Conservation (phyloP, 2,888 invertebrate genomes). For the Ashinkailepas kermadecensis region DNA sequence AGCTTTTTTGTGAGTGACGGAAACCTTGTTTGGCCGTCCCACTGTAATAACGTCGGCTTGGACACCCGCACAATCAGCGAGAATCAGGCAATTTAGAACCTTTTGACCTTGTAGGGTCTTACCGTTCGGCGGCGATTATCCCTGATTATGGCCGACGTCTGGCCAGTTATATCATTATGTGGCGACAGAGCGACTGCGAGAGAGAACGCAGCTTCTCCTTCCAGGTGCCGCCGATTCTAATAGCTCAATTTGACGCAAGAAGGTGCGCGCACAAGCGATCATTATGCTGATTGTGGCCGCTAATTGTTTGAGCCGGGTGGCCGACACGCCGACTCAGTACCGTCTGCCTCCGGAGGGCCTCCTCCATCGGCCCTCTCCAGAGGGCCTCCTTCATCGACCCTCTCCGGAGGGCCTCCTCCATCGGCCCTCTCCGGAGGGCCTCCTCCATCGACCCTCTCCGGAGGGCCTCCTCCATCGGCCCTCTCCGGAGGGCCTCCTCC, state of each 20-base stretch:
- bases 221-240: neutral
- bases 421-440: no score
- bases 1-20: neutral
- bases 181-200: neutral
- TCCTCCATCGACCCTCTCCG: no score
- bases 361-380: no score
- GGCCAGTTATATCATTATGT: neutral
- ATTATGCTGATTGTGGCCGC: conserved; percentile 12
- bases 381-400: no score
- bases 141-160: neutral
- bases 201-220: neutral
- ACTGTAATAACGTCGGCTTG: neutral
- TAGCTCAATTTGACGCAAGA: neutral
- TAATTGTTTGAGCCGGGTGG: neutral
- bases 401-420: no score
- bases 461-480: no score
- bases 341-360: no score
- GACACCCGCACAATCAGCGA: neutral
- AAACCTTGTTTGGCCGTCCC: neutral
- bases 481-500: no score
- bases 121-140: neutral
- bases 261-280: neutral
- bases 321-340: no score
- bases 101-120: neutral
- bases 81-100: neutral